Conservation (phyloP, 2,888 invertebrate species). For the Cybosia mesomella region DNA sequence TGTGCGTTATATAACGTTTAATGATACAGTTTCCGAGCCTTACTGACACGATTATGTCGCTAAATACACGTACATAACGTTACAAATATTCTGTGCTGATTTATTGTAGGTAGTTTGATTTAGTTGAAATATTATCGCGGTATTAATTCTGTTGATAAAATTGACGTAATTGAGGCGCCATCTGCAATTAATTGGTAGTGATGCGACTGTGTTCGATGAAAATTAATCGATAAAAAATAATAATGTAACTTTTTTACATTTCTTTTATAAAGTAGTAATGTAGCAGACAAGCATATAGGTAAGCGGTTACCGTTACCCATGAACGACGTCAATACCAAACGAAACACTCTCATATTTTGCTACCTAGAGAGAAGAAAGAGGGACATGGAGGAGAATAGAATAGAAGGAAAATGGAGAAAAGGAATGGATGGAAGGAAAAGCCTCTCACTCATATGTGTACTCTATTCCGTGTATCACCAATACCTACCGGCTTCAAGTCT, state of each 20-base stretch:
- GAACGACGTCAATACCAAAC: too few species aligned
- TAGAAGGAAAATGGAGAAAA: too few species aligned
- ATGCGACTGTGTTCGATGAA: conserved; percentile 6
- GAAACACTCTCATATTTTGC: too few species aligned
- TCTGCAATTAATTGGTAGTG: background rate
- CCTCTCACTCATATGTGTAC: too few species aligned
- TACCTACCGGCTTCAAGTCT: too few species aligned
- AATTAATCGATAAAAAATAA: background rate
- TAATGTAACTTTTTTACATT: background rate
- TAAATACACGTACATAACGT: conserved; percentile 14
- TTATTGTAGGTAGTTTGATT: conserved; percentile 14
- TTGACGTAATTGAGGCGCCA: background rate
- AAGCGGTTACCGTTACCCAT: too few species aligned
- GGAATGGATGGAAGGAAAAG: too few species aligned
- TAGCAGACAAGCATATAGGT: too few species aligned
- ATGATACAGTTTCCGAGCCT: conserved; percentile 37
- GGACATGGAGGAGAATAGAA: too few species aligned
- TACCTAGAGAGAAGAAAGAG: too few species aligned
- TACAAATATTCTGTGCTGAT: conserved; percentile 1
- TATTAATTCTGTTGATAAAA: background rate
- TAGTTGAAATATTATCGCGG: background rate
- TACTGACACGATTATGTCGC: conserved; percentile 41
- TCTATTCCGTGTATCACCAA: too few species aligned
- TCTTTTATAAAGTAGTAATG: too few species aligned
- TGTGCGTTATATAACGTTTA: conserved; percentile 62